Evolutionary conservation across 2,113 vertebrate genomes (phyloP), one percentile per base, ranked within the genome.

Genomic region (Varanus salvator): DNA sequence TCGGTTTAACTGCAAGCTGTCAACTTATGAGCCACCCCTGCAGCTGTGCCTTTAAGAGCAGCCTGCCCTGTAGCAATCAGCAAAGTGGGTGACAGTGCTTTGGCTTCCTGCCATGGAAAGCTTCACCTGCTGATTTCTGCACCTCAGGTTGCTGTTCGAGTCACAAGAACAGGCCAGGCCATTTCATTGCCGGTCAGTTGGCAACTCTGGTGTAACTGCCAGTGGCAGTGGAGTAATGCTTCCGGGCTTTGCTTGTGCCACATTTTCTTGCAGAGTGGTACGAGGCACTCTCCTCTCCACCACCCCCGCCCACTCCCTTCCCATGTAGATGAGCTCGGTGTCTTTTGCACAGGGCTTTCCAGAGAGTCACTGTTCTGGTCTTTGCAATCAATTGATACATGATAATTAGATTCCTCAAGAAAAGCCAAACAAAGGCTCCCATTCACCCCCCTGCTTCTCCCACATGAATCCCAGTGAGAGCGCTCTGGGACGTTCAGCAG

Each of bases 381-480:
- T 95, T 95, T 95, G 94, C 95, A 96, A 96, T 96, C 96, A 96
- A 96, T 95, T 96, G 95, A 95, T 96, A 96, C 96, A 90, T 80
- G 88, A 95, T 96, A 96, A 96, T 96, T 96, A 96, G 96, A 96
- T 96, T 96, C 95, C 96, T 94, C 95, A 95, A 95, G 95, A 95
- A 94, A 95, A 95, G 95, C 95, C 95, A 95, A 96, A 96, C 95
- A 96, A 96, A 95, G 95, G 93, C 94, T 94, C 92, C 94, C 94
- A 96, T 96, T 96, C 96, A 96, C 94, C 88, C 92, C 60, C 93
- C 94, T 96, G 92, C 93, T 94, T 95, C 95, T 96, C 95, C 93
- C 94, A 92, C 95, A 96, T 93, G 95, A 95, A 95, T 95, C 96
- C 95, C 93, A 96, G 88, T 78, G 96, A 95, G 95, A 94, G 94